A percentile compares a stretch with the other conserved stretches of the same genome.
These are phyloP conservation scores for Carcinoscorpius rotundicauda DNA, from an alignment of 1,140 invertebrate species.

Conservation along the genomic window DNA sequence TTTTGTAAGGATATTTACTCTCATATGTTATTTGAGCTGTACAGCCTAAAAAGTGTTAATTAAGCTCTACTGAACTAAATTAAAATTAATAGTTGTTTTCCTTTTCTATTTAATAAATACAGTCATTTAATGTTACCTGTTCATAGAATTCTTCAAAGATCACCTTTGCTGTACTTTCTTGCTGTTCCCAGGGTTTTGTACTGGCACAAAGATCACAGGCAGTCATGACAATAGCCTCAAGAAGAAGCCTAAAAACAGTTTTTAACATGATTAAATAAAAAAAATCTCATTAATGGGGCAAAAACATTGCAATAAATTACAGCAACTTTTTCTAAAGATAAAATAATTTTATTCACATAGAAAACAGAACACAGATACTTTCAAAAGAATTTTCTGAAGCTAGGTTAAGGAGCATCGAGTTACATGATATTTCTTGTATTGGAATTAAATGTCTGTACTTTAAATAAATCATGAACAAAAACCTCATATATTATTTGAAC, in stretches of 20 bases:
- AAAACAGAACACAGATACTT: not conserved
- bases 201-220: constrained; percentile 63
- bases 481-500: too few species aligned
- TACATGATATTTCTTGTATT: too few species aligned
- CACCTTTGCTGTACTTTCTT: constrained; percentile 59
- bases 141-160: constrained; percentile 77
- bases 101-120: too few species aligned
- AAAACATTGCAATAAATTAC: too few species aligned
- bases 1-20: too few species aligned
- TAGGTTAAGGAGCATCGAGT: constrained; percentile 3
- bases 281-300: too few species aligned
- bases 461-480: too few species aligned
- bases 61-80: too few species aligned
- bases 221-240: constrained; percentile 64
- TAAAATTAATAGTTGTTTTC: too few species aligned
- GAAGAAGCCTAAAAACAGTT: constrained; percentile 31
- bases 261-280: constrained; percentile 21
- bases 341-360: not conserved
- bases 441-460: too few species aligned
- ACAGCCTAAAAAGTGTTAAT: too few species aligned
- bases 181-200: constrained; percentile 66
- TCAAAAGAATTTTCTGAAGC: not conserved
- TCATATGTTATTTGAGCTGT: too few species aligned
- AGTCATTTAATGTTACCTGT: constrained; percentile 28
- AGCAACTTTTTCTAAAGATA: constrained; percentile 3